A percentile compares a stretch with the other conserved stretches of the same genome.
phyloP scores from a whole-genome alignment of 2,888 invertebrate genomes.

The Cephus spinipes region DNA sequence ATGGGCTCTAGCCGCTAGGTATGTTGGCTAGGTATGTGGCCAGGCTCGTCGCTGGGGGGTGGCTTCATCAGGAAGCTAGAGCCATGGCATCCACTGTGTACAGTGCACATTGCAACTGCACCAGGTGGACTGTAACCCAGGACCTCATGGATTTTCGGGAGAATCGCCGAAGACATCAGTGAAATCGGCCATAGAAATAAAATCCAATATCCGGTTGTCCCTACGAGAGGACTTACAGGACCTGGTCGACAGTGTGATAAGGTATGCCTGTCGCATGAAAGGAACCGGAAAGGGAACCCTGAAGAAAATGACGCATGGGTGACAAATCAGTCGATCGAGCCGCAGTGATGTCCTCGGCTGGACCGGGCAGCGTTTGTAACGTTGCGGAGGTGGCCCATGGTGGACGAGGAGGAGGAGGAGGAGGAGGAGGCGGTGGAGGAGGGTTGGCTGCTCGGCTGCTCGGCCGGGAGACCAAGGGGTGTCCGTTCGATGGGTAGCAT shows the following conservation, averaged over 20 bases:
- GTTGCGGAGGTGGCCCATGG: conserved; percentile 36
- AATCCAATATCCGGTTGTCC: neutral
- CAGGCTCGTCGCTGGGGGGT: neutral
- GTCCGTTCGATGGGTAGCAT: conserved; percentile 61
- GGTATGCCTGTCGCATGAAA: neutral
- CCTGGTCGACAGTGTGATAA: neutral
- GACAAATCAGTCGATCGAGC: conserved; percentile 64
- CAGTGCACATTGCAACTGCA: neutral
- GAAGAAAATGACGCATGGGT: conserved; percentile 61
- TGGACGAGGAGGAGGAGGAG: neutral
- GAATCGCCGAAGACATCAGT: neutral
- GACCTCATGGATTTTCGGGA: neutral
- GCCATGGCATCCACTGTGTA: neutral
- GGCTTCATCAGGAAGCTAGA: neutral
- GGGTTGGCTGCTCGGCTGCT: neutral
- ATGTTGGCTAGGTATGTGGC: neutral
- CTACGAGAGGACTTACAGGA: neutral
- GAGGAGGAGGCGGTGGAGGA: neutral
- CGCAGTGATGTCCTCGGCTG: conserved; percentile 49
- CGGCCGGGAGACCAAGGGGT: conserved; percentile 25
- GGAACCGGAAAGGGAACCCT: neutral
- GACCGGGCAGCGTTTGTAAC: conserved; percentile 46
- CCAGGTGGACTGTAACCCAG: neutral
- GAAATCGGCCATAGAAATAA: neutral
- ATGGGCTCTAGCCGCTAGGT: neutral